A percentile compares a stretch with the other conserved stretches of the same genome.
phyloP scores from a whole-genome alignment of 2,113 vertebrate genomes.

The Burhinus bistriatus region DNA sequence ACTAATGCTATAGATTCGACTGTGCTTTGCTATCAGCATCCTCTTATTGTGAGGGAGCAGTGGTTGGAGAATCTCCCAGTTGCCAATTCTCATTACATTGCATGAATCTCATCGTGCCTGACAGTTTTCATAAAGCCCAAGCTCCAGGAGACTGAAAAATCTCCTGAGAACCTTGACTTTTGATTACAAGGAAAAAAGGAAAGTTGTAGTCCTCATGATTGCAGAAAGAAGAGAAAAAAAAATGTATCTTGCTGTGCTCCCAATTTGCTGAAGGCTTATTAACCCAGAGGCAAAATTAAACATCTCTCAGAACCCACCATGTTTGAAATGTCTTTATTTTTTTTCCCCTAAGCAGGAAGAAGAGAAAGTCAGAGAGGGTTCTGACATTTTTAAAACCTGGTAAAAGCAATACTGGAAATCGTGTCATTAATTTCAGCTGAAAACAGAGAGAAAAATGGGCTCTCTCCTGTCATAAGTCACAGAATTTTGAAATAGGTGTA shows the following conservation, averaged over 20 bases:
- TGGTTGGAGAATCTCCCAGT: background rate
- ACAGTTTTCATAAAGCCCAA: slow-evolving; percentile 21
- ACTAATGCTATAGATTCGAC: background rate
- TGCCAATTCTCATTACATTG: background rate
- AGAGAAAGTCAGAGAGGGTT: background rate
- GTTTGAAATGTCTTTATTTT: background rate
- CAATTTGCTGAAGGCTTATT: background rate
- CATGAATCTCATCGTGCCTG: background rate
- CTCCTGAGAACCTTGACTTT: slow-evolving; percentile 2
- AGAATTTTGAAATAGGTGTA: background rate
- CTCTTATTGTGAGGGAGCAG: background rate
- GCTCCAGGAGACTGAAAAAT: background rate
- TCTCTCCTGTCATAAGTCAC: background rate
- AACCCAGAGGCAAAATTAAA: slow-evolving; percentile 30
- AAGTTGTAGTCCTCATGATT: background rate
- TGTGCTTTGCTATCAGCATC: background rate
- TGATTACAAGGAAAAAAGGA: background rate
- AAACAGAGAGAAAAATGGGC: background rate
- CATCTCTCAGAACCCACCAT: background rate
- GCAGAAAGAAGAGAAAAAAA: background rate
- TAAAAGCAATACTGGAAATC: background rate
- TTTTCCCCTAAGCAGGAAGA: background rate
- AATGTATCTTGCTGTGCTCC: background rate
- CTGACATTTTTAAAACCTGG: background rate
- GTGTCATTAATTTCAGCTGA: background rate